Evolutionary conservation across 2,797 vertebrate species (phyloP).

Genomic region (Rhinichthys osculus): DNA sequence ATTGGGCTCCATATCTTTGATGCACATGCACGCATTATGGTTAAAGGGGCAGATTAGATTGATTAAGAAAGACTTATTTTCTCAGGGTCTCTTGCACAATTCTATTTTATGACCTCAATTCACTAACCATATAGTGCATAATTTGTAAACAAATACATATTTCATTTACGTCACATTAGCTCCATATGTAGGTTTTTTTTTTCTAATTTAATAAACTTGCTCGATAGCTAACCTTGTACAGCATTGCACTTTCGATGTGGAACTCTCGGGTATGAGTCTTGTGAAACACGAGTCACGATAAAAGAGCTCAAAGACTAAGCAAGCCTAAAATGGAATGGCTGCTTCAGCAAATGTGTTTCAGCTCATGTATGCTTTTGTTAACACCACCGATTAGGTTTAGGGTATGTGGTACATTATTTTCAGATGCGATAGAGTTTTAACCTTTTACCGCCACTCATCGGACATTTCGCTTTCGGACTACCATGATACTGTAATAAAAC

Average conservation of each 20-base stretch:
- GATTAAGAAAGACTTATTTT: not conserved
- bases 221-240: not conserved
- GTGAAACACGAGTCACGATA: not conserved
- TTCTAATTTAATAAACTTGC: not conserved
- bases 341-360: not conserved
- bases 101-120: not conserved
- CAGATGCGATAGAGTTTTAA: not conserved
- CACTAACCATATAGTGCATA: not conserved
- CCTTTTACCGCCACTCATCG: rapidly evolving
- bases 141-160: not conserved
- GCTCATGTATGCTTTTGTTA: not conserved
- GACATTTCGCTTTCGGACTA: not conserved
- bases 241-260: not conserved
- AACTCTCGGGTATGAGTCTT: too few relatives aligned
- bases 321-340: not conserved
- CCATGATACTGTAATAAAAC: not conserved
- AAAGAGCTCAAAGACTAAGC: not conserved
- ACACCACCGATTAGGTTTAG: not conserved
- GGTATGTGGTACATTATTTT: not conserved
- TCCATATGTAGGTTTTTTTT: not conserved
- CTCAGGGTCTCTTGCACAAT: not conserved
- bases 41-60: not conserved
- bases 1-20: not conserved
- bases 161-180: not conserved
- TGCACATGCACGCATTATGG: not conserved